phyloP scores from a whole-genome alignment of 1,140 invertebrate genomes.

The Microplitis mediator region DNA sequence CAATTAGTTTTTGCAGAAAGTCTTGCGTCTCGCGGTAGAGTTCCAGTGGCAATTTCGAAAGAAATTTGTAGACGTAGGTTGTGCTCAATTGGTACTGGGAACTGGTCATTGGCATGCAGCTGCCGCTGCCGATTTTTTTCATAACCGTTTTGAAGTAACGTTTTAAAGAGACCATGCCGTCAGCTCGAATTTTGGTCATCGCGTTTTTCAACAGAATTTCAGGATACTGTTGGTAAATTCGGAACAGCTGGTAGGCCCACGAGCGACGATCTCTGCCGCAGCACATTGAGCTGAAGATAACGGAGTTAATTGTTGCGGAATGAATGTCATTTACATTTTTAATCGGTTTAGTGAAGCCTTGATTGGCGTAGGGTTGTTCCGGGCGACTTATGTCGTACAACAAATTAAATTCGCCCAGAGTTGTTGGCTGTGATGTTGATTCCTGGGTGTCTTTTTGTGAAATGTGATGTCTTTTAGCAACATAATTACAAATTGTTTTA shows the following conservation, averaged over 20 bases:
- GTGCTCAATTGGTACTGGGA: constrained; percentile 64
- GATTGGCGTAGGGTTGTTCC: constrained; percentile 36
- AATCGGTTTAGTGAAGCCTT: constrained; percentile 48
- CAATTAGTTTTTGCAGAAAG: constrained; percentile 43
- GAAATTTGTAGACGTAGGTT: constrained; percentile 61
- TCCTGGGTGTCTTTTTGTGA: constrained; percentile 50
- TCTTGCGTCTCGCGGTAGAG: constrained; percentile 56
- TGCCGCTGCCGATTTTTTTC: constrained; percentile 55
- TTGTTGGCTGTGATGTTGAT: constrained; percentile 49
- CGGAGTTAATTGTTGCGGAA: constrained; percentile 59
- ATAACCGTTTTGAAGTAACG: constrained; percentile 53
- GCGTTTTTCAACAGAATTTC: constrained; percentile 67
- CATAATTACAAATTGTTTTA: constrained; percentile 52
- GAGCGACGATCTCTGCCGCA: constrained; percentile 67
- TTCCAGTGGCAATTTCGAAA: constrained; percentile 62
- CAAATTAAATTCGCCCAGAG: constrained; percentile 60
- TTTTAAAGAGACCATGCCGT: constrained; percentile 65
- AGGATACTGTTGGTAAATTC: constrained; percentile 74
- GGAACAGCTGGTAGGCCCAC: constrained; percentile 71
- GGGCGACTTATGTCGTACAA: constrained; percentile 48
- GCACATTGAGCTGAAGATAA: constrained; percentile 70
- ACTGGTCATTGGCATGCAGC: constrained; percentile 63
- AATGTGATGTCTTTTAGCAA: constrained; percentile 55
- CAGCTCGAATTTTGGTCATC: constrained; percentile 64
- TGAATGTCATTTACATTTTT: constrained; percentile 49